Percentiles rank a stretch among this genome's conserved stretches.
Evolutionary conservation across 2,113 vertebrate genomes (phyloP).

Genomic region (Hippoglossus stenolepis): DNA sequence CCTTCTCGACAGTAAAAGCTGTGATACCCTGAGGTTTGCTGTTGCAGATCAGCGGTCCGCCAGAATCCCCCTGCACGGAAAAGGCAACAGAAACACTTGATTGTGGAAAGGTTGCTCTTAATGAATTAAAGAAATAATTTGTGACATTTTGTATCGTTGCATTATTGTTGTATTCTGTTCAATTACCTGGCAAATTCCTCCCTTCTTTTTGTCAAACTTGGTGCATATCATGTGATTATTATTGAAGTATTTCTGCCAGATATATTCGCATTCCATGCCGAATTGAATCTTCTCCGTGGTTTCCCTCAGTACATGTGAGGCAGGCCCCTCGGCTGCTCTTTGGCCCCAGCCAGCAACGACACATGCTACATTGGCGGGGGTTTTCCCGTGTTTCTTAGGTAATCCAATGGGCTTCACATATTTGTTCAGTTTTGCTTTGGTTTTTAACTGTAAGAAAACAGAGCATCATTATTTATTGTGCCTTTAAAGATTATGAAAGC

Average conservation of each 20-base stretch:
- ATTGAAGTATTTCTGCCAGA: constrained; percentile 34
- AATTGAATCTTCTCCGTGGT: constrained; percentile 32
- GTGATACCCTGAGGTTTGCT: constrained; percentile 45
- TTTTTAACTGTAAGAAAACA: constrained; percentile 60
- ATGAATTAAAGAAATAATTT: constrained; percentile 10
- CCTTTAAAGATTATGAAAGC: no score
- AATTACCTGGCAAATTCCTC: constrained; percentile 71
- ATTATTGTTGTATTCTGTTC: not conserved
- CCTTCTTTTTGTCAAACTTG: constrained; percentile 27
- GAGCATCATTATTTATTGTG: not conserved
- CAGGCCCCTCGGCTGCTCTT: fast-evolving
- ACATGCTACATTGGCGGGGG: constrained; percentile 38
- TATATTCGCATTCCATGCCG: not conserved
- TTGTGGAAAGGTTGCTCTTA: not conserved
- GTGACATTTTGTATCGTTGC: not conserved
- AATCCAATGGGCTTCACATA: constrained; percentile 46
- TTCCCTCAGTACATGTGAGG: constrained; percentile 65
- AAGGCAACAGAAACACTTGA: not conserved
- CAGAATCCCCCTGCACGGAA: constrained; percentile 71
- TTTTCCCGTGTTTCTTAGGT: constrained; percentile 36
- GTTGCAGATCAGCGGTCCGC: constrained; percentile 72
- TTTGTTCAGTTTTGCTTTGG: constrained; percentile 48
- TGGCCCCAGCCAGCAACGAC: constrained; percentile 71
- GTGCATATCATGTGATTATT: constrained; percentile 67
- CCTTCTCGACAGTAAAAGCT: fast-evolving